Evolutionary conservation across 2,888 invertebrate species (phyloP).

Genomic region (Cryptus viduatorius): DNA sequence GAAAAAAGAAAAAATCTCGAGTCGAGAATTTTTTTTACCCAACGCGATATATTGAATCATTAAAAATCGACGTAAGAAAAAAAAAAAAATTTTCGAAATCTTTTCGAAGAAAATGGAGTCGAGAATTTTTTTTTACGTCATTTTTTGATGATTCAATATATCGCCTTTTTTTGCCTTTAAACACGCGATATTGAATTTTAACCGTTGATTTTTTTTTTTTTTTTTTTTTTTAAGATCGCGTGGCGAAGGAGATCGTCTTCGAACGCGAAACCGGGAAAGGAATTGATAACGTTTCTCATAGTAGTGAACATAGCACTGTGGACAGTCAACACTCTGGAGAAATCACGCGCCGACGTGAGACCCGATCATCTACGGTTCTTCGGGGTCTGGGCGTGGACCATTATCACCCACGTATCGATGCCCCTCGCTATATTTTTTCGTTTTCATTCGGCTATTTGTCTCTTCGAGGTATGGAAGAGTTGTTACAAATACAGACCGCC

Average conservation of each 20-base stretch:
- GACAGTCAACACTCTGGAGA: constrained; percentile 94
- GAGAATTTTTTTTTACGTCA: not conserved
- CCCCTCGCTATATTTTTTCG: constrained; percentile 95
- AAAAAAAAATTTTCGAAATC: no score
- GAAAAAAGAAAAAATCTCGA: no score
- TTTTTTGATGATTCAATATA: not conserved
- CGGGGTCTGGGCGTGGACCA: constrained; percentile 96
- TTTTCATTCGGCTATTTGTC: constrained; percentile 96
- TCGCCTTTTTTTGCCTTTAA: no score
- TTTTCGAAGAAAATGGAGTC: no score
- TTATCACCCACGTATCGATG: constrained; percentile 95
- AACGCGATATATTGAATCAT: no score
- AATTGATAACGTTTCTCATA: constrained; percentile 93
- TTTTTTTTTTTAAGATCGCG: constrained; percentile 83
- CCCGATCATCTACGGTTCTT: constrained; percentile 93
- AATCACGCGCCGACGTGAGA: constrained; percentile 93
- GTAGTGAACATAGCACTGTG: constrained; percentile 94
- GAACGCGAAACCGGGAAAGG: constrained; percentile 92
- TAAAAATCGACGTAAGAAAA: no score
- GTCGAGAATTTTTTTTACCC: no score
- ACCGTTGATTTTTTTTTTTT: not conserved
- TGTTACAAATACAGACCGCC: constrained; percentile 91
- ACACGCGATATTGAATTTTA: not conserved
- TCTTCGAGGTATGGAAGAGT: constrained; percentile 97
- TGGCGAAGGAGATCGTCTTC: constrained; percentile 91